These are phyloP conservation scores for Pararge aegeria DNA, from an alignment of 1,140 invertebrate genomes.

Conservation along the genomic window DNA sequence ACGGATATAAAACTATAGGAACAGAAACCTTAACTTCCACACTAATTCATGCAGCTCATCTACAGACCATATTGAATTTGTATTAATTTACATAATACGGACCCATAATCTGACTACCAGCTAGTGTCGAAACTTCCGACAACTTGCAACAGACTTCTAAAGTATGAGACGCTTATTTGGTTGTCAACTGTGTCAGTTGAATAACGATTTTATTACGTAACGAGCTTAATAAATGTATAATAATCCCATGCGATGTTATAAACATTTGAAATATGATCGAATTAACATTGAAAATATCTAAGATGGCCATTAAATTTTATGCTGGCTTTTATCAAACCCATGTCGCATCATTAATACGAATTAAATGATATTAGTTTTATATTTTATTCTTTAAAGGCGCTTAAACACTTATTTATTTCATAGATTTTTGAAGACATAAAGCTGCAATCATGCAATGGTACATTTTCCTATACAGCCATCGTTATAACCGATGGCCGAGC, in stretches of 20 bases:
- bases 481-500: too few relatives aligned
- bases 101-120: conserved; percentile 47
- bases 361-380: not conserved
- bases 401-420: too few relatives aligned
- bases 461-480: too few relatives aligned
- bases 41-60: conserved; percentile 28
- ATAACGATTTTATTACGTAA: conserved; percentile 66
- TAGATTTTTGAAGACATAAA: too few relatives aligned
- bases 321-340: not conserved
- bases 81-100: conserved; percentile 55
- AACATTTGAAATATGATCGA: conserved; percentile 29
- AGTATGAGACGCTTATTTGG: conserved; percentile 48
- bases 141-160: conserved; percentile 56
- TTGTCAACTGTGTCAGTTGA: conserved; percentile 62
- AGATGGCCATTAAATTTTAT: conserved; percentile 9
- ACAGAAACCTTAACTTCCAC: conserved; percentile 24
- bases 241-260: conserved; percentile 34
- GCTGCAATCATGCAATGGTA: too few relatives aligned
- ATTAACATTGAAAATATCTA: conserved; percentile 31
- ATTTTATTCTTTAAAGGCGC: not conserved
- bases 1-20: conserved; percentile 13
- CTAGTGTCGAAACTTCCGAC: conserved; percentile 67
- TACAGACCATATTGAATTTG: conserved; percentile 29
- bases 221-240: conserved; percentile 44
- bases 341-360: conserved; percentile 1